Conservation (phyloP, 2,888 invertebrate species). For the Tenthredo notha region DNA sequence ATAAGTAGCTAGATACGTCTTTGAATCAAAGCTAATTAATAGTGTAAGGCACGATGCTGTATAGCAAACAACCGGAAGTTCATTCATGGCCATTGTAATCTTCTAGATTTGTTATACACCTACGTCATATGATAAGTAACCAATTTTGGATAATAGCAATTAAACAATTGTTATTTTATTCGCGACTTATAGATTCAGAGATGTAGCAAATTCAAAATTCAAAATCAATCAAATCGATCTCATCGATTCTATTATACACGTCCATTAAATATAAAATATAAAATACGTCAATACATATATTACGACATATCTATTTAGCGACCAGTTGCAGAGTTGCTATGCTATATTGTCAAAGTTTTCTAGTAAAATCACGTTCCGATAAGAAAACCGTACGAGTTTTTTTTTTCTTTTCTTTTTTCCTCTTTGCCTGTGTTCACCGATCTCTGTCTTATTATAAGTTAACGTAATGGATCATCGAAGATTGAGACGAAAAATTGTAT, state of each 20-base stretch:
- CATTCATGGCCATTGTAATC: constrained; percentile 31
- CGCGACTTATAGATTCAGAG: background rate
- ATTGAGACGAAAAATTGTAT: background rate
- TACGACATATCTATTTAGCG: background rate
- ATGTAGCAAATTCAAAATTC: background rate
- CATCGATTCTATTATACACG: background rate
- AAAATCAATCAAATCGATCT: background rate
- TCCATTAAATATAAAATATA: background rate
- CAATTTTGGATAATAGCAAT: background rate
- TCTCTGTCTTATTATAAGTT: too few relatives aligned
- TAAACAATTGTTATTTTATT: background rate
- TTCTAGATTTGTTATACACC: background rate
- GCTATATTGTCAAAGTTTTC: background rate
- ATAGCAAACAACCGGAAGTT: constrained; percentile 19
- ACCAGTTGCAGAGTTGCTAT: background rate
- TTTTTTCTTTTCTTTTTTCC: too few relatives aligned
- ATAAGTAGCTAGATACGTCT: background rate
- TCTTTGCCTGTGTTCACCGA: background rate
- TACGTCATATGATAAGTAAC: background rate
- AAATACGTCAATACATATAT: background rate
- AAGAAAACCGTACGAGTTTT: constrained; percentile 16
- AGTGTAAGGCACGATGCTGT: constrained; percentile 29
- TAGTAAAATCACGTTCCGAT: constrained; percentile 31
- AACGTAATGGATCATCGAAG: too few relatives aligned
- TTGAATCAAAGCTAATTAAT: constrained; percentile 18